Conservation (phyloP, 2,888 invertebrate genomes). For the Platycnemis pennipes region DNA sequence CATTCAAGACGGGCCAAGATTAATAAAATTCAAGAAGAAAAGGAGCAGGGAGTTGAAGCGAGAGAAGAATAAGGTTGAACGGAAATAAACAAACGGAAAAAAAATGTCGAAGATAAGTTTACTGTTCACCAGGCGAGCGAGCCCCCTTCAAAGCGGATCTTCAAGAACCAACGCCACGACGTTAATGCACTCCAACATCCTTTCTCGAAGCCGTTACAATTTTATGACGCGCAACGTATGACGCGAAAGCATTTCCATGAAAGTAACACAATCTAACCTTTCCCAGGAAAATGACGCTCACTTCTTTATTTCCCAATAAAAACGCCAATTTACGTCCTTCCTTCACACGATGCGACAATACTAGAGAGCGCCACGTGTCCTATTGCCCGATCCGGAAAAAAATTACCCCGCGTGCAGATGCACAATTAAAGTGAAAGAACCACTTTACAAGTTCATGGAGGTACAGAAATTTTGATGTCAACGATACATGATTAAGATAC, state of each 20-base stretch:
- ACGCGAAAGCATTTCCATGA: conserved; percentile 11
- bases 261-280: not conserved
- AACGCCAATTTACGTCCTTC: not conserved
- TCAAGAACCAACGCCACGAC: not conserved
- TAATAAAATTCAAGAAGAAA: not conserved
- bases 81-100: not conserved
- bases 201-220: not conserved
- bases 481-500: no score
- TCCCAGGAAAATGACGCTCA: not conserved
- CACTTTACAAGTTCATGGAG: no score
- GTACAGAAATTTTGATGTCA: no score
- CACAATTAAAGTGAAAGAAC: not conserved
- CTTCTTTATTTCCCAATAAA: conserved; percentile 13
- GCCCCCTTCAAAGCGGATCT: not conserved
- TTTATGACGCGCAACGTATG: conserved; percentile 16
- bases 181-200: not conserved
- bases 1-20: not conserved
- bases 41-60: not conserved
- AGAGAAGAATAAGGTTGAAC: not conserved
- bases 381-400: not conserved
- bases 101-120: not conserved
- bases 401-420: not conserved
- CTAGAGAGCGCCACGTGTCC: not conserved
- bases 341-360: not conserved
- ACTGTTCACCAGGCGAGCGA: not conserved